Conservation (phyloP, 2,113 vertebrate genomes). For the Scomber scombrus region DNA sequence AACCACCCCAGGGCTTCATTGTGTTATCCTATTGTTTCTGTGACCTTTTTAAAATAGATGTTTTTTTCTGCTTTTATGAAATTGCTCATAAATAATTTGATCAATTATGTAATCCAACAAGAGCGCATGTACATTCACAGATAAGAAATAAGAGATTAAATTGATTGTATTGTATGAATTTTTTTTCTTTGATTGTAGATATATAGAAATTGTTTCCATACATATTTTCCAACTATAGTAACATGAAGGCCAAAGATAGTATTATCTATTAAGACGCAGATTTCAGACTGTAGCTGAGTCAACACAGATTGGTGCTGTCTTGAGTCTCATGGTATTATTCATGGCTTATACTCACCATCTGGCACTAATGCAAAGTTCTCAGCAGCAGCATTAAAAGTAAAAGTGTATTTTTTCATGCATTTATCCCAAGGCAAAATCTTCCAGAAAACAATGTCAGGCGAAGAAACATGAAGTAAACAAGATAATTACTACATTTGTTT, state of each 20-base stretch:
- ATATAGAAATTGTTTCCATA: slow-evolving; percentile 15
- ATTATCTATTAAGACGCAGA: slow-evolving; percentile 60
- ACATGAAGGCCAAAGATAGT: slow-evolving; percentile 37
- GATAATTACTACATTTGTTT: slow-evolving; percentile 67
- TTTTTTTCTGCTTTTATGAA: slow-evolving; percentile 48
- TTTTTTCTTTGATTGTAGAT: not conserved
- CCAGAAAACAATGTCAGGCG: slow-evolving; percentile 45
- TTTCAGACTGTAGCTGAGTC: slow-evolving; percentile 63
- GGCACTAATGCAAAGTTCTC: slow-evolving; percentile 64
- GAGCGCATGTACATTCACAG: not conserved
- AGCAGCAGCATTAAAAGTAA: slow-evolving; percentile 58
- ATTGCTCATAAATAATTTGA: slow-evolving; percentile 63
- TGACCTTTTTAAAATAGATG: slow-evolving; percentile 71
- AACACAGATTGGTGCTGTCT: slow-evolving; percentile 62
- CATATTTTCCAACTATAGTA: slow-evolving; percentile 11
- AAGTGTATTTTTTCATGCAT: slow-evolving; percentile 61
- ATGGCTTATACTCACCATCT: slow-evolving; percentile 67
- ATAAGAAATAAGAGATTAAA: slow-evolving; percentile 10
- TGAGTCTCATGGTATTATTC: slow-evolving; percentile 57
- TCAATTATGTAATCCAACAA: slow-evolving; percentile 59
- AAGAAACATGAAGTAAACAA: slow-evolving; percentile 54
- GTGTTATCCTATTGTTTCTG: slow-evolving; percentile 53
- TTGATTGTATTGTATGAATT: not conserved
- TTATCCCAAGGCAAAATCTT: slow-evolving; percentile 60
- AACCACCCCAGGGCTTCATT: slow-evolving; percentile 52